These are phyloP conservation scores for Indri indri DNA, from an alignment of 2,113 vertebrate species.

Conservation along the genomic window DNA sequence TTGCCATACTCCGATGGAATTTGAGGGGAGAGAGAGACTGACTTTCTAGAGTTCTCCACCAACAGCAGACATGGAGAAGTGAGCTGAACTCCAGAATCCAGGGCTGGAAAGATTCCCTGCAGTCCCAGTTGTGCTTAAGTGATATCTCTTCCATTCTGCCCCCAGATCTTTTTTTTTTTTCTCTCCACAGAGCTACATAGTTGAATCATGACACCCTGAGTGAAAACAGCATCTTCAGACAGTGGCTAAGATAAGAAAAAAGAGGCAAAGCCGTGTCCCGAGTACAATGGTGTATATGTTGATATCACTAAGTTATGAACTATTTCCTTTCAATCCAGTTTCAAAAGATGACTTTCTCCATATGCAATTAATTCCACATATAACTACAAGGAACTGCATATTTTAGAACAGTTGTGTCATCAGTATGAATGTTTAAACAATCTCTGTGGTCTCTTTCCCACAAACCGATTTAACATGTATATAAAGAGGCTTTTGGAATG, in stretches of 20 bases:
- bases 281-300: conserved; percentile 35
- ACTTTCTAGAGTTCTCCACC: neutral
- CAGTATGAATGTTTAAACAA: conserved; percentile 74
- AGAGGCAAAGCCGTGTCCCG: neutral
- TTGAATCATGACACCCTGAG: neutral
- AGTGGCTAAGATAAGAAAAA: conserved; percentile 55
- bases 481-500: conserved; percentile 75
- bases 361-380: conserved; percentile 75
- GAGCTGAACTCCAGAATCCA: neutral
- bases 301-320: conserved; percentile 74
- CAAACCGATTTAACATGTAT: conserved; percentile 79
- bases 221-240: conserved; percentile 53
- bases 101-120: neutral
- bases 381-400: conserved; percentile 74
- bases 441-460: conserved; percentile 78
- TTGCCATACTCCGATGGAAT: neutral
- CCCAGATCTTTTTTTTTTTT: too few species aligned
- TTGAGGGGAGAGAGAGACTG: neutral
- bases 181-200: conserved; percentile 35
- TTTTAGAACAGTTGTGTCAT: conserved; percentile 74
- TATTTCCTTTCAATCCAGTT: conserved; percentile 73
- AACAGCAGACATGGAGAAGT: fast-evolving
- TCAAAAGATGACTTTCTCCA: conserved; percentile 77
- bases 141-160: neutral
- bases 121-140: neutral